Evolutionary conservation across 2,888 invertebrate species (phyloP).

Genomic region (Perithous albicinctus): DNA sequence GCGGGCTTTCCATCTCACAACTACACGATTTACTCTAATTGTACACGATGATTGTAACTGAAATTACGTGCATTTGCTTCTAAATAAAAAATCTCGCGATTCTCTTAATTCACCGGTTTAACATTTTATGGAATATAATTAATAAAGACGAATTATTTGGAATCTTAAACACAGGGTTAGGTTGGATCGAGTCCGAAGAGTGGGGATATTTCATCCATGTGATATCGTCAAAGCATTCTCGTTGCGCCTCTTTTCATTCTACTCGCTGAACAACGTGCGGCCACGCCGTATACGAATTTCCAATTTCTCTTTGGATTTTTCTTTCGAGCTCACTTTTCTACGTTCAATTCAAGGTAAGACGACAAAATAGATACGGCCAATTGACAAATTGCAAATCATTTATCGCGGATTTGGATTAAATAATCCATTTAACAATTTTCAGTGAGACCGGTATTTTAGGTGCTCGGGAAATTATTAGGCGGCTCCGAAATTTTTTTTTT

Average conservation of each 20-base stretch:
- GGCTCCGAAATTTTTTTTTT: slow-evolving; percentile 30
- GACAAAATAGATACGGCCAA: background rate
- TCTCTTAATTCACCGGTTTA: slow-evolving; percentile 34
- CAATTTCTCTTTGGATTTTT: slow-evolving; percentile 69
- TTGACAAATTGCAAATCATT: slow-evolving; percentile 8
- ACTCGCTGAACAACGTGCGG: slow-evolving; percentile 75
- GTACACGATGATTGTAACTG: background rate
- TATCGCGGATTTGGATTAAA: background rate
- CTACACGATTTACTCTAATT: background rate
- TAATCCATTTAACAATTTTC: background rate
- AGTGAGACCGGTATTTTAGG: slow-evolving; percentile 44
- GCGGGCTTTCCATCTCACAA: slow-evolving; percentile 13
- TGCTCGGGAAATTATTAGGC: slow-evolving; percentile 3
- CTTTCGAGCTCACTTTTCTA: slow-evolving; percentile 29
- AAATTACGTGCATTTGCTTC: background rate
- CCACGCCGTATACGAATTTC: slow-evolving; percentile 73
- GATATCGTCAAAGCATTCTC: slow-evolving; percentile 62
- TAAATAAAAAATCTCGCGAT: slow-evolving; percentile 11
- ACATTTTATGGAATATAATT: slow-evolving; percentile 36
- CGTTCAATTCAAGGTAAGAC: slow-evolving; percentile 72
- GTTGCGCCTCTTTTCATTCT: slow-evolving; percentile 68
- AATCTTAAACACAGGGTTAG: slow-evolving; percentile 48
- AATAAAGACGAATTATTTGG: slow-evolving; percentile 19
- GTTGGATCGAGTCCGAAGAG: slow-evolving; percentile 48
- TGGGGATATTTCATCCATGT: slow-evolving; percentile 59